Evolutionary conservation across 35 echinoderm and acorn worm species (phyloP), one percentile per base, ranked within the genome.

Genomic region (Patiria miniata): DNA sequence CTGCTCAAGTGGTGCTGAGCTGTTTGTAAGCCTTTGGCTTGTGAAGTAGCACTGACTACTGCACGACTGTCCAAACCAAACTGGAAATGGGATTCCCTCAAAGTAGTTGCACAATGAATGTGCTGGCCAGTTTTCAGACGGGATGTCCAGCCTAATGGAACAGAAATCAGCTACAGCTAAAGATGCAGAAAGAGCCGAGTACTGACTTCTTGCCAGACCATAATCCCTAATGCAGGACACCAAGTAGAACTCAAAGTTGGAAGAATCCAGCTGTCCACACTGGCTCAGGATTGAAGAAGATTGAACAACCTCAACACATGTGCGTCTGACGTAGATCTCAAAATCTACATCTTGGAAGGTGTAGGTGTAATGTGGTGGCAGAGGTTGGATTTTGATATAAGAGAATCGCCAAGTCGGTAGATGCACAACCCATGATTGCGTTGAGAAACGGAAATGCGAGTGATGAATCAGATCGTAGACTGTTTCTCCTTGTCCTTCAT

Each of bases 381-480:
- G 47, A 10, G 80, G 44, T 17, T 38, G 26, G 9, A 93, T 86
- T 38, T 68, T 47, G 19, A 83, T 83, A 39, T 80, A 83, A 9
- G 94, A 97, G 79, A 91, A 97, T 37, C 83, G 68, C 94, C 94
- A 97, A 16, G 34, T 79, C 61, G 94, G 90, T 38, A 36, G 34
- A 39, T 38, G 39, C 16, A 28, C 29, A 33, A 40, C 61, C 87
- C 90, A 89, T 19, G 77, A 32, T 8, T 86, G n/a, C 4, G 77
- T 54, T 29, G 55, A 37, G 21, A 97, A 83, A 52, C 14, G 54
- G 26, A 97, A 89, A 33, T 89, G 39, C 29, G 79, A 77, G 26
- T 60, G 40, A 30, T 79, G 39, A 39, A 97, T 81, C 39, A 82
- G 34, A 80, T 97, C 94, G 51, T 30, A 21, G 0, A 89, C 79